These are phyloP conservation scores for Centroberyx gerrardi DNA, from an alignment of 2,797 vertebrate species.

Conservation along the genomic window DNA sequence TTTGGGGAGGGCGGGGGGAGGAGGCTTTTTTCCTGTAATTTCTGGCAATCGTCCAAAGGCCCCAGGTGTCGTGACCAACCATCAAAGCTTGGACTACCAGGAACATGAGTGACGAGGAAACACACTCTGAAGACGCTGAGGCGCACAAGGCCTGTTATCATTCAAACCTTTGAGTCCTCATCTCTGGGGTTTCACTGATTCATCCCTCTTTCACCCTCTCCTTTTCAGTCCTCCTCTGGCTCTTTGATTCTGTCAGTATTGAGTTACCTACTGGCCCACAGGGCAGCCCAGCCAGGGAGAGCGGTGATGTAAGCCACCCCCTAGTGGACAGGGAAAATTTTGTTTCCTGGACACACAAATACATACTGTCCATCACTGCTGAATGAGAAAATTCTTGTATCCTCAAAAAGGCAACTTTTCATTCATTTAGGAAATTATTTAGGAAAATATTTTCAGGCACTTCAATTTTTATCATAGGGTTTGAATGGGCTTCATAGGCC, in stretches of 20 bases:
- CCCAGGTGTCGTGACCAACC: conserved; percentile 63
- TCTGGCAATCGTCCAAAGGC: conserved; percentile 66
- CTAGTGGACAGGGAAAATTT: conserved; percentile 70
- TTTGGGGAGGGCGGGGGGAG: conserved; percentile 42
- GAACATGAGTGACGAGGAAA: conserved; percentile 51
- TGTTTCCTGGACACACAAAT: conserved; percentile 8
- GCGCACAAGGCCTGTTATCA: conserved; percentile 63
- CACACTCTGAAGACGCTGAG: conserved; percentile 52
- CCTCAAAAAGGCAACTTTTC: no score
- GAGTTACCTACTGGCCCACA: conserved; percentile 43
- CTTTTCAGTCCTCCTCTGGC: conserved; percentile 26
- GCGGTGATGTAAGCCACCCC: conserved; percentile 66
- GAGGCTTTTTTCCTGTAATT: conserved; percentile 11
- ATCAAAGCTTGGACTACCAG: conserved; percentile 59
- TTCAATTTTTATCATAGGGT: background rate
- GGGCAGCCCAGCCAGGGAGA: conserved; percentile 32
- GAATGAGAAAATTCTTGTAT: no score
- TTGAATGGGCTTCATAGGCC: background rate
- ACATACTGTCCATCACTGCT: background rate
- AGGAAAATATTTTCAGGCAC: background rate
- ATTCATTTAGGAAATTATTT: background rate
- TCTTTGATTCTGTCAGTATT: conserved; percentile 34
- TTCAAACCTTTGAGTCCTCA: conserved; percentile 51
- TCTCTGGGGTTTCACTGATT: conserved; percentile 61
- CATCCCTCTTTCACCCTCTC: conserved; percentile 54